A percentile compares a stretch with the other conserved stretches of the same genome.
These are phyloP conservation scores for Ornithorhynchus anatinus DNA, from an alignment of 2,113 vertebrate species.

Conservation along the genomic window DNA sequence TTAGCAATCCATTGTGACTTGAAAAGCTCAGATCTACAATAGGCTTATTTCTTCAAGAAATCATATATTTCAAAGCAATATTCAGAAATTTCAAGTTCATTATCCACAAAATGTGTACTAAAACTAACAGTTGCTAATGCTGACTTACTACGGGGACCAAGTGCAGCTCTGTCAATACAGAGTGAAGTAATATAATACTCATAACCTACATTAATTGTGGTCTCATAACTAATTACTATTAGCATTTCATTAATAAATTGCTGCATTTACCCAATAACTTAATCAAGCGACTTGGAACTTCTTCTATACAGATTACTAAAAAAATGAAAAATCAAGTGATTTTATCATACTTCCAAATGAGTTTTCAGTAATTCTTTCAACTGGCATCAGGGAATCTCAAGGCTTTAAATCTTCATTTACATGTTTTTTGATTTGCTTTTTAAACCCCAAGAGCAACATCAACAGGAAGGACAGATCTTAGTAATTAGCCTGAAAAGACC, in stretches of 20 bases:
- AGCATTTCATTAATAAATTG: constrained; percentile 39
- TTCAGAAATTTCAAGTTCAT: constrained; percentile 39
- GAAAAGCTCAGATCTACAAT: constrained; percentile 25
- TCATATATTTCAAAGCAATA: constrained; percentile 21
- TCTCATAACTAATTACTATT: background rate
- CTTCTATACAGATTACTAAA: background rate
- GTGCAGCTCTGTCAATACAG: background rate
- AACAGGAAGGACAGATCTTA: background rate
- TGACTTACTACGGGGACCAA: background rate
- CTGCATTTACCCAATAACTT: background rate
- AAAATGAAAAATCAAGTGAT: constrained; percentile 26
- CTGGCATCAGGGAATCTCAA: background rate
- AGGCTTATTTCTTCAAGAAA: background rate
- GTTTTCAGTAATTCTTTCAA: background rate
- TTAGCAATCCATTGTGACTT: constrained; percentile 4
- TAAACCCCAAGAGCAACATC: background rate
- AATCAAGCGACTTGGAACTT: background rate
- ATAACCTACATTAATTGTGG: background rate
- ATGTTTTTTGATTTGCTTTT: background rate
- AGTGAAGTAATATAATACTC: constrained; percentile 27
- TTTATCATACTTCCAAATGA: background rate
- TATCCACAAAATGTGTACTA: constrained; percentile 19
- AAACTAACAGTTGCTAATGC: constrained; percentile 22
- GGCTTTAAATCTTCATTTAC: background rate
- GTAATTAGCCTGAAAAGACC: background rate